Evolutionary conservation across 1,140 invertebrate genomes (phyloP).

Genomic region (Sipha flava): DNA sequence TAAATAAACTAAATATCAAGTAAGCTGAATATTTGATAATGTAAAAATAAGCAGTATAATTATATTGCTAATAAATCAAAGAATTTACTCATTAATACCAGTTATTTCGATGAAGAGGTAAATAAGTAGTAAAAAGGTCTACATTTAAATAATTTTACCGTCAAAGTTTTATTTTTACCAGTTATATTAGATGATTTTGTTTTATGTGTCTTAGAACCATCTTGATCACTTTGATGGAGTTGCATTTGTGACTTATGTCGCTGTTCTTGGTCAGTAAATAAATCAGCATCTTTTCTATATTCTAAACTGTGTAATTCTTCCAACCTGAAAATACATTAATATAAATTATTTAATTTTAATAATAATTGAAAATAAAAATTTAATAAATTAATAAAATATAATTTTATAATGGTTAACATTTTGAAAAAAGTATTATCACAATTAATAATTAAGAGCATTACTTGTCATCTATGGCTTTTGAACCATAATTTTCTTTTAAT

Average conservation of each 20-base stretch:
- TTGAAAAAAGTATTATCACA: too few relatives aligned
- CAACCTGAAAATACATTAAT: not conserved
- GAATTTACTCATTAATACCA: too few relatives aligned
- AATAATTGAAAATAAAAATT: not conserved
- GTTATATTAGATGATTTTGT: not conserved
- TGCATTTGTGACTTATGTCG: slow-evolving; percentile 18
- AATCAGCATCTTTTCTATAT: slow-evolving; percentile 5
- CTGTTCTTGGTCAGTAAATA: slow-evolving; percentile 11
- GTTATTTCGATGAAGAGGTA: too few relatives aligned
- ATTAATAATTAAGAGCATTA: not conserved
- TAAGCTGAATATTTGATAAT: too few relatives aligned
- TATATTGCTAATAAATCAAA: too few relatives aligned
- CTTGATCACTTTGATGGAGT: not conserved
- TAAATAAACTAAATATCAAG: too few relatives aligned
- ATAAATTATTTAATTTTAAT: not conserved
- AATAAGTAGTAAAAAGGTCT: too few relatives aligned
- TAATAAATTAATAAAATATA: not conserved
- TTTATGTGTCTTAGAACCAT: not conserved
- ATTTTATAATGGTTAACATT: not conserved
- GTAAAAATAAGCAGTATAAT: too few relatives aligned
- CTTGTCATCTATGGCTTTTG: not conserved
- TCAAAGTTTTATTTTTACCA: too few relatives aligned
- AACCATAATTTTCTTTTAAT: not conserved
- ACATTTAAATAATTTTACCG: too few relatives aligned
- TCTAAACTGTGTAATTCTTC: slow-evolving; percentile 14